Evolutionary conservation across 2,888 invertebrate species (phyloP), one percentile per base, ranked within the genome.

Genomic region (Phania funesta): DNA sequence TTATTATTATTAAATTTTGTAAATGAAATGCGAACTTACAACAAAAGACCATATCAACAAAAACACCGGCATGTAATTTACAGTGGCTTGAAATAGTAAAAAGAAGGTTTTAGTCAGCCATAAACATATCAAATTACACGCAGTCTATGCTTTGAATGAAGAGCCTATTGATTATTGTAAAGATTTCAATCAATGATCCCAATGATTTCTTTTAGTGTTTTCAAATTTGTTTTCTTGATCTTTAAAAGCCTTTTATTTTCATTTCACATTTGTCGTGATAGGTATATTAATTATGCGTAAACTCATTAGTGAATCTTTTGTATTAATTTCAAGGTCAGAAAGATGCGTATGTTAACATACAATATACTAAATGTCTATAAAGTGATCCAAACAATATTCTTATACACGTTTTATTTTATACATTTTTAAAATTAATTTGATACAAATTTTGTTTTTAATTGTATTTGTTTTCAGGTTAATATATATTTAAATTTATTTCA

Each of bases 401-500:
- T n/a, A 38, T n/a, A n/a, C n/a, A 38, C 35, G 35, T 44, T 44
- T 44, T 44, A 4, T 44, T 16, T 44, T 44, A 16, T 18, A 0
- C 16, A 16, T 16, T 44, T 16, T 44, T 5, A 6, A 2, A 18
- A 44, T 44, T 16, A 3, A 75, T 54, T 83, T 26, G 44, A 74
- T 75, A 83, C 35, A 13, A 71, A 16, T 26, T 46, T 24, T 22
- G 13, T 58, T 38, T 24, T 52, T 62, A 3, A 9, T 5, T 54
- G n/a, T 41, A 16, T 56, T 26, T 35, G n/a, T 67, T 65, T 64
- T 16, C 83, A 89, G 89, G 87, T 89, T 35, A 89, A 89, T 76
- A 86, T 86, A 9, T 89, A 89, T 78, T 78, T 89, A 84, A 83
- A 87, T 65, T 83, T 89, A 62, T 89, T 89, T 56, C 83, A 85